These are phyloP conservation scores for Thalassophryne amazonica DNA, from an alignment of 2,797 vertebrate genomes.

Conservation along the genomic window DNA sequence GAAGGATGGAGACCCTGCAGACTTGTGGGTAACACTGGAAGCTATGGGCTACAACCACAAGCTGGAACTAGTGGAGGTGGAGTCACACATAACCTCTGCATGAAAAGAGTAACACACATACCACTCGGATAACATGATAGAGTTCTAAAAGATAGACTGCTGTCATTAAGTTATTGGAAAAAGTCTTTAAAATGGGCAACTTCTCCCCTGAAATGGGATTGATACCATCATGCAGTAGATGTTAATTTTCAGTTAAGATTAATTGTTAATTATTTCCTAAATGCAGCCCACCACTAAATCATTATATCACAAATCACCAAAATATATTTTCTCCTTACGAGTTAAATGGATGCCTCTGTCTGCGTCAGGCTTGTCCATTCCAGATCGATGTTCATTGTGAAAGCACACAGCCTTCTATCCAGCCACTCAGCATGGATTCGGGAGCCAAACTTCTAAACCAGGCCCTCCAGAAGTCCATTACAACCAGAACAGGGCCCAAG, in stretches of 20 bases:
- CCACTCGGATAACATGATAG: neutral
- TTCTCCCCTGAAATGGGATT: too few relatives aligned
- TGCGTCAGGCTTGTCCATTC: constrained; percentile 88
- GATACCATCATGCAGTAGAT: too few relatives aligned
- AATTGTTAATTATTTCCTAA: too few relatives aligned
- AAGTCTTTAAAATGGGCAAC: too few relatives aligned
- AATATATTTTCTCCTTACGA: neutral
- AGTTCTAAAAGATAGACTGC: too few relatives aligned
- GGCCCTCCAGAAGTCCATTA: constrained; percentile 82
- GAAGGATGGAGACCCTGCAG: constrained; percentile 83
- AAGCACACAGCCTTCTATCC: constrained; percentile 76
- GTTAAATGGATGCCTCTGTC: neutral
- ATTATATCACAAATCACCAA: neutral
- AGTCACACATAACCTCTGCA: neutral
- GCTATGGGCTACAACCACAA: constrained; percentile 90
- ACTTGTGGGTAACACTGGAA: constrained; percentile 89
- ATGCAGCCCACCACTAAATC: too few relatives aligned
- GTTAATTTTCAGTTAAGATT: too few relatives aligned
- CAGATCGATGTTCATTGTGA: constrained; percentile 82
- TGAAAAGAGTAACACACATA: neutral
- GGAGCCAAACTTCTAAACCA: constrained; percentile 81
- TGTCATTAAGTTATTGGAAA: too few relatives aligned
- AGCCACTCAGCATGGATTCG: constrained; percentile 76
- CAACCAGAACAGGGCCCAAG: constrained; percentile 75
- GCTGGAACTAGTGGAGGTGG: constrained; percentile 87